These are phyloP conservation scores for Colius striatus DNA, from an alignment of 2,113 vertebrate genomes.

Conservation along the genomic window DNA sequence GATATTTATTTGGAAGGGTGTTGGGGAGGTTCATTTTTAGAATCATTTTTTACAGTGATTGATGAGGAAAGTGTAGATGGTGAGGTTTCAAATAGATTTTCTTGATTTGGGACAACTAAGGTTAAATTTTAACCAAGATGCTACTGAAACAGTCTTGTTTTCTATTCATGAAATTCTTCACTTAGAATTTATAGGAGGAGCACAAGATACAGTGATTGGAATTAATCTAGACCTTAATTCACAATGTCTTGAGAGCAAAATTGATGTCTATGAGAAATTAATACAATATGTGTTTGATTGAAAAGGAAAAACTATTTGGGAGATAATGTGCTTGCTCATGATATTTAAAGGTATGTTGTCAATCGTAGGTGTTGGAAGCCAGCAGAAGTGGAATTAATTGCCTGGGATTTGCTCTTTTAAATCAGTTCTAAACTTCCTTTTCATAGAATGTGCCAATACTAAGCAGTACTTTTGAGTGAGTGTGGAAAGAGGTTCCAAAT, in stretches of 20 bases:
- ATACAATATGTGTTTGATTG: neutral
- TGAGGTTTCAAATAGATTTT: neutral
- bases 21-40: neutral
- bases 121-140: neutral
- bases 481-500: neutral
- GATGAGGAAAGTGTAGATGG: neutral
- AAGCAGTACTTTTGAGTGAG: neutral
- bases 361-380: neutral
- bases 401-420: neutral
- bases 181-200: neutral
- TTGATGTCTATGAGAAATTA: neutral
- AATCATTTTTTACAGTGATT: neutral
- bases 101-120: neutral
- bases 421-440: neutral
- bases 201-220: neutral
- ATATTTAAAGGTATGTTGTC: neutral
- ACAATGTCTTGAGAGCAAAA: neutral
- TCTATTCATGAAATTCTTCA: neutral
- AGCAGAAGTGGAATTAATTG: neutral
- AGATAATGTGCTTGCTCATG: neutral
- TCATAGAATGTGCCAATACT: neutral
- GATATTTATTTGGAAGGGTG: constrained; percentile 4
- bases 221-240: neutral
- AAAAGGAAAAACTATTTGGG: neutral
- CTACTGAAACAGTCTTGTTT: neutral